Base-by-base conservation (phyloP, 2,888 invertebrate species). In the Sisyra nigra region DNA sequence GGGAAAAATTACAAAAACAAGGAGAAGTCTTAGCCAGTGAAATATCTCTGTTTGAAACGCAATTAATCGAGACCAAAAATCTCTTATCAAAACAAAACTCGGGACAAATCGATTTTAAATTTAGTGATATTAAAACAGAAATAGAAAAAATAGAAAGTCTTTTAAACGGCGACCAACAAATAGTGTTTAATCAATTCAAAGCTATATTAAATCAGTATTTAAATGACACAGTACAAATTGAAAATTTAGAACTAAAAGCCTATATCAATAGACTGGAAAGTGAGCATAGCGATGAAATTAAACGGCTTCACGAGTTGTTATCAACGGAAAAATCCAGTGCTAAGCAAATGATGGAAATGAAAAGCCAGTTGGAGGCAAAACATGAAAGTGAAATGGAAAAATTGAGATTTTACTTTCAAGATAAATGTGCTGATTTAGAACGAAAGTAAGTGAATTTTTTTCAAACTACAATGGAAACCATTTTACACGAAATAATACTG, bases 361-460 rank as follows among this genome's bases (percentile, higher is more conserved):
- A 70, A 42, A 59, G 66, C 19, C 80, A 80, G 52, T 58, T 82
- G 19, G 74, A 75, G 43, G 55, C 61, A 3, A 75, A 76, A 52
- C 83, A 86, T 60, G 68, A 75, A 30, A 74, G 73, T 48, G 81
- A 86, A 57, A 78, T 86, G 76, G 83, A 83, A 57, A 78, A 84
- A 54, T 58, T 86, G 42, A 67, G 85, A 37, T 80, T 73, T 8
- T 86, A 85, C 54, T 86, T 84, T 55, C 86, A 86, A 54, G 71
- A 77, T 54, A 84, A 83, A 55, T 86, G 84, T 55, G 70, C 76
- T 1, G 82, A 85, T 52, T 70, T 86, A 60, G 83, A 83, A 55
- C 80, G 82, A 54, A 80, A 84, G 74, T 81, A 59, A 61, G 67
- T 57, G 30, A 40, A 35, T 44, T 46, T 36, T 39, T 44, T 24